phyloP scores from a whole-genome alignment of 1,140 invertebrate species.

The Elymnias hypermnestra region DNA sequence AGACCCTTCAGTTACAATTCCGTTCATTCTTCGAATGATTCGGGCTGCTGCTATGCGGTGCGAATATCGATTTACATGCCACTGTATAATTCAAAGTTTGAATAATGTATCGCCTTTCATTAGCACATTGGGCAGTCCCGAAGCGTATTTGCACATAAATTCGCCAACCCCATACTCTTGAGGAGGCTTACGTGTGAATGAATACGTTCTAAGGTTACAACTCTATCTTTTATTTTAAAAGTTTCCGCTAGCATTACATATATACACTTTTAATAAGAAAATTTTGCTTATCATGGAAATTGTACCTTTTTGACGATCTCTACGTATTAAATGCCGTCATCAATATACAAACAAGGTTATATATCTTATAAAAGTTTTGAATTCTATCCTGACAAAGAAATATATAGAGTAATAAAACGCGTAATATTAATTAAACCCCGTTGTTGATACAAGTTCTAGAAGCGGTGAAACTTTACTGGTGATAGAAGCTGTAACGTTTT shows the following conservation, averaged over 20 bases:
- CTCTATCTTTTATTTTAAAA: constrained; percentile 3
- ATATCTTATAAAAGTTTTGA: no score
- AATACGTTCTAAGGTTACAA: constrained; percentile 33
- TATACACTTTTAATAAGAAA: no score
- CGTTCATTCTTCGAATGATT: constrained; percentile 50
- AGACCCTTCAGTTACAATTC: constrained; percentile 37
- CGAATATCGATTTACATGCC: constrained; percentile 74
- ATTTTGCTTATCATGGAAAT: no score
- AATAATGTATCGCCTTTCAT: constrained; percentile 76
- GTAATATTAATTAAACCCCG: no score
- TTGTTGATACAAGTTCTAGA: no score
- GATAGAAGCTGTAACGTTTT: no score
- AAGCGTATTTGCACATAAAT: constrained; percentile 73
- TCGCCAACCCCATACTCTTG: constrained; percentile 60
- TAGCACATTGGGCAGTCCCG: constrained; percentile 70
- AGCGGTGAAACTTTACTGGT: no score
- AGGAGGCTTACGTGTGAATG: constrained; percentile 60
- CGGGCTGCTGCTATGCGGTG: constrained; percentile 63
- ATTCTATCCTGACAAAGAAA: no score
- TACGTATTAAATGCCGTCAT: no score
- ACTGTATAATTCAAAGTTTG: constrained; percentile 73
- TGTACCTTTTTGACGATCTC: no score
- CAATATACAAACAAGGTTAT: no score
- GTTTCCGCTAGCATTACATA: not conserved
- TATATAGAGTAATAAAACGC: no score